Evolutionary conservation across 2,113 vertebrate species (phyloP).

Genomic region (Vidua macroura): DNA sequence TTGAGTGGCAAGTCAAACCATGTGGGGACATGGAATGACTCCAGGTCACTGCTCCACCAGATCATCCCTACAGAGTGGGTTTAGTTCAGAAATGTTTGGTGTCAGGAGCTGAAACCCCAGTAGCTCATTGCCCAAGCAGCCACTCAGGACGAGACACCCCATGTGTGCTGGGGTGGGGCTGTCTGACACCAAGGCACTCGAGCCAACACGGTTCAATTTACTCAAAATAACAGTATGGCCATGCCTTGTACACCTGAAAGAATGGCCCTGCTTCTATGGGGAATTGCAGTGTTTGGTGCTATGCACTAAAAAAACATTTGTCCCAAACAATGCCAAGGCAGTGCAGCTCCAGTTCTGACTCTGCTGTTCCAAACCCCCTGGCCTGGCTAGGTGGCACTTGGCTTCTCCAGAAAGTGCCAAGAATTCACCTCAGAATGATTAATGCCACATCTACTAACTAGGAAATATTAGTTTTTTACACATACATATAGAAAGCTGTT

Average conservation of each 20-base stretch:
- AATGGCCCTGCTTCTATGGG: not conserved
- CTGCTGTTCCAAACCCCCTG: not conserved
- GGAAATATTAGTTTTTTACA: not conserved
- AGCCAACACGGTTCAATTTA: not conserved
- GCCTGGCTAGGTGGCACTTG: not conserved
- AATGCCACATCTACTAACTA: not conserved
- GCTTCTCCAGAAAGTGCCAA: not conserved
- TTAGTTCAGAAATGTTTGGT: not conserved
- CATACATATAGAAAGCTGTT: not conserved
- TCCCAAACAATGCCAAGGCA: not conserved
- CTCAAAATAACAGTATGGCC: not conserved
- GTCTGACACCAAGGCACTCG: not conserved
- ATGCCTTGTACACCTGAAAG: not conserved
- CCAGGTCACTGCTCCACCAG: not conserved
- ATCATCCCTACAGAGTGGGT: not conserved
- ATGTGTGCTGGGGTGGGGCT: not conserved
- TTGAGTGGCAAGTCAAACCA: not conserved
- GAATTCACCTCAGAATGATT: not conserved
- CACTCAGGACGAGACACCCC: not conserved
- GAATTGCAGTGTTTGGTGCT: not conserved
- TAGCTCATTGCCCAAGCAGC: not conserved
- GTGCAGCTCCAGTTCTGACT: accelerated
- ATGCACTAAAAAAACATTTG: not conserved
- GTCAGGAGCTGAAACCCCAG: not conserved
- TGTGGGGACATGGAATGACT: not conserved